A percentile compares a stretch with the other conserved stretches of the same genome.
Evolutionary conservation across 2,888 invertebrate genomes (phyloP).

Genomic region (Meghimatium bilineatum): DNA sequence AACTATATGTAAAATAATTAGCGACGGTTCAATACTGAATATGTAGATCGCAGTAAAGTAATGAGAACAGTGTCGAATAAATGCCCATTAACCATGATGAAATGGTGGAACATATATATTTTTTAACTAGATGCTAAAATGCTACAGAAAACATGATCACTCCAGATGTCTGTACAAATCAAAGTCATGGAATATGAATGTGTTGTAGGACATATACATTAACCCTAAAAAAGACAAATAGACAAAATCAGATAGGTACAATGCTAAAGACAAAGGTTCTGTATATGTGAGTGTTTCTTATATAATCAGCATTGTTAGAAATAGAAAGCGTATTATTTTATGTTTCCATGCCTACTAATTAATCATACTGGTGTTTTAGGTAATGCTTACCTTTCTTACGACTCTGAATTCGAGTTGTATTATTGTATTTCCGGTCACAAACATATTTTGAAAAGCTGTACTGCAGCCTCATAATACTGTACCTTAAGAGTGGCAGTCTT

Average conservation of each 20-base stretch:
- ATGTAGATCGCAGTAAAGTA: not conserved
- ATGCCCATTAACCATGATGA: not conserved
- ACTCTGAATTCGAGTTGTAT: constrained; percentile 14
- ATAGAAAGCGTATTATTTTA: too few species aligned
- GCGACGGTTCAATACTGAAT: not conserved
- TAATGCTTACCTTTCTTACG: constrained; percentile 3
- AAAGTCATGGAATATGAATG: too few species aligned
- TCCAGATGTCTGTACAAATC: too few species aligned
- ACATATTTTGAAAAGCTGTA: constrained; percentile 26
- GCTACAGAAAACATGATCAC: too few species aligned
- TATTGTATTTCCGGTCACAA: constrained; percentile 36
- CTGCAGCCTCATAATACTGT: not conserved
- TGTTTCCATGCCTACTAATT: not conserved
- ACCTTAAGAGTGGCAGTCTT: constrained; percentile 29
- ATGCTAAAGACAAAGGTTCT: too few species aligned
- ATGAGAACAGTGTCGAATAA: not conserved
- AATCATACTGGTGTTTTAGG: not conserved
- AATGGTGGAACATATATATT: not conserved
- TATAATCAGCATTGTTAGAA: too few species aligned
- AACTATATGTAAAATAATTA: not conserved
- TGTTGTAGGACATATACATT: too few species aligned
- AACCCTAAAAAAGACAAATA: too few species aligned
- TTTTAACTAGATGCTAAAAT: too few species aligned
- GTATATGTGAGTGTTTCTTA: too few species aligned
- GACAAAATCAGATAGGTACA: too few species aligned